A percentile compares a stretch with the other conserved stretches of the same genome.
Evolutionary conservation across 2,888 invertebrate genomes (phyloP).

Genomic region (Ichneumoninae sp.): DNA sequence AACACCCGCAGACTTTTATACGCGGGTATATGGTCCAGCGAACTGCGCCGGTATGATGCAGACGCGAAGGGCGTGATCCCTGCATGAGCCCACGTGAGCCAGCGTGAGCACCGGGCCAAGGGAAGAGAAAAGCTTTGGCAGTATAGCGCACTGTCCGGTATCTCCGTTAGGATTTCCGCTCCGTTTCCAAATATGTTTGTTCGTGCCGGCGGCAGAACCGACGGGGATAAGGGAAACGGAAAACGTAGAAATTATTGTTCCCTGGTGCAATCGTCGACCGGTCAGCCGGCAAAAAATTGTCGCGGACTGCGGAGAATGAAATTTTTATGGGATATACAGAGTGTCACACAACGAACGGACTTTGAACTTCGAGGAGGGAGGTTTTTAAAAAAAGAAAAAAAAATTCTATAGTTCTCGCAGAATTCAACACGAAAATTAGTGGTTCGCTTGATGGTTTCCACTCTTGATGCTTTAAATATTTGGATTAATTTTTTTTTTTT

Average conservation of each 20-base stretch:
- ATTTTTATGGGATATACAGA: constrained; percentile 14
- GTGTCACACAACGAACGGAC: not conserved
- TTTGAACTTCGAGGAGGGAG: too few species aligned
- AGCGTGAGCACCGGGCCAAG: not conserved
- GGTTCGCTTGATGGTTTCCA: too few species aligned
- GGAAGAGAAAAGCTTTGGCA: constrained; percentile 29
- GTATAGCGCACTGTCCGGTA: constrained; percentile 25
- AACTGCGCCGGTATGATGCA: constrained; percentile 29
- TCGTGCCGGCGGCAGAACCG: not conserved
- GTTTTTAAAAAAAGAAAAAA: too few species aligned
- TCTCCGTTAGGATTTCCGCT: constrained; percentile 48
- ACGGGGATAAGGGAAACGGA: not conserved
- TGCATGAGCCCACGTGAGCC: too few species aligned
- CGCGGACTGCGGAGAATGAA: not conserved
- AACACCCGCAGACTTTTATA: constrained; percentile 15
- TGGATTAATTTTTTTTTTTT: not conserved
- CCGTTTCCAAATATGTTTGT: constrained; percentile 36
- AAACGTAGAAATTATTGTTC: constrained; percentile 46
- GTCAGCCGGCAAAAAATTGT: constrained; percentile 12
- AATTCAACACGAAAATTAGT: not conserved
- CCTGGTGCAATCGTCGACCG: constrained; percentile 9
- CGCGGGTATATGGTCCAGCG: not conserved
- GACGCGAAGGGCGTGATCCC: constrained; percentile 40
- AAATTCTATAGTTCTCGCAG: not conserved
- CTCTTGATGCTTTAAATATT: not conserved